Evolutionary conservation across 2,113 vertebrate species (phyloP).

Genomic region (Sinosuthora webbiana): DNA sequence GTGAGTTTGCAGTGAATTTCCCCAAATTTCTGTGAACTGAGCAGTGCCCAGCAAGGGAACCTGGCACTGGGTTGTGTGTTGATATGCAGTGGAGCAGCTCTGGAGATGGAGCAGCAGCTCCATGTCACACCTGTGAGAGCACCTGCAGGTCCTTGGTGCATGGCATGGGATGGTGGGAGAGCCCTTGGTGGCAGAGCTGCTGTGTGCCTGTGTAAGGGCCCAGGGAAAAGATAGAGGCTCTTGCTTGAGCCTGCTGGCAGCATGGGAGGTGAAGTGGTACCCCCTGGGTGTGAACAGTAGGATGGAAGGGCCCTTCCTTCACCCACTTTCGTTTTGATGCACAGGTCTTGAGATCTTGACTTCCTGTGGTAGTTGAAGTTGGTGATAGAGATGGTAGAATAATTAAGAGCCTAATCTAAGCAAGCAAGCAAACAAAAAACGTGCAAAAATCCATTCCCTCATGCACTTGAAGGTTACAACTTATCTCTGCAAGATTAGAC

Average conservation of each 20-base stretch:
- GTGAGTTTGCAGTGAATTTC: rapidly evolving
- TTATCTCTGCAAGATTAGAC: background rate
- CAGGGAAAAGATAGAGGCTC: background rate
- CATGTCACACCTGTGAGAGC: background rate
- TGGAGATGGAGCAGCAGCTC: background rate
- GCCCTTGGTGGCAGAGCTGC: background rate
- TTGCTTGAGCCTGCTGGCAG: background rate
- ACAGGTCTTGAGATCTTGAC: background rate
- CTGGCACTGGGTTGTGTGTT: rapidly evolving
- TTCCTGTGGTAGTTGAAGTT: background rate
- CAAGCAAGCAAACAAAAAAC: background rate
- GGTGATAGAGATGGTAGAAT: background rate
- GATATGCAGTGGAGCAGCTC: background rate
- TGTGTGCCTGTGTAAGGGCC: background rate
- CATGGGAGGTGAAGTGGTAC: background rate
- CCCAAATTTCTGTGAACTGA: rapidly evolving
- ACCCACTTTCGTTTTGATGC: background rate
- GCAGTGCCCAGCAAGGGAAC: background rate
- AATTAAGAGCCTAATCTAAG: background rate
- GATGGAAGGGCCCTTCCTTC: background rate
- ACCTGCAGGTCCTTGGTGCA: background rate
- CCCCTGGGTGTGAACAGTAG: background rate
- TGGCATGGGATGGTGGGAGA: background rate
- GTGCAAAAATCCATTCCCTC: background rate
- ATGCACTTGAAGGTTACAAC: background rate